Evolutionary conservation across 2,888 invertebrate genomes (phyloP), one percentile per base, ranked within the genome.

Genomic region (Plagodis dolabraria): DNA sequence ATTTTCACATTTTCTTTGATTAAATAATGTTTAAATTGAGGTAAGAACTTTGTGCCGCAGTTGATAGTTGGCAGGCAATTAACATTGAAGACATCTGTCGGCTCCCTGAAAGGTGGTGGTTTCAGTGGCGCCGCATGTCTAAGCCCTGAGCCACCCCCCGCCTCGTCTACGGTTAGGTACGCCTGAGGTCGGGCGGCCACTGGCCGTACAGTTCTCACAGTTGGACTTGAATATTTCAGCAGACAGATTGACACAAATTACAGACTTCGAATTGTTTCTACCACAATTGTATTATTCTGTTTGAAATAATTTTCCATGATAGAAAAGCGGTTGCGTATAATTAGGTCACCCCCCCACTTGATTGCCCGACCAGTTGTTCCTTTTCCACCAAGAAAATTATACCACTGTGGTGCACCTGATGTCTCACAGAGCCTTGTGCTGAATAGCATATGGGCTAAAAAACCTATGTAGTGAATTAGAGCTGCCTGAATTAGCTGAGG

Each of bases 191-290:
- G 76, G 74, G 69, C 79, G 77, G 80, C 74, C 65, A 74, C 74
- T 70, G 75, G 72, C 76, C 69, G 74, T 58, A 72, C 73, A 65
- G 76, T 88, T 88, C 89, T 77, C 87, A 89, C 77, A 70, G 73
- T 71, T 67, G 68, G 69, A 68, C 69, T 78, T 91, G 85, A 91
- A 92, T 90, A 91, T 89, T 92, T 88, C 70, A 92, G 80, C 77
- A 82, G 79, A 70, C 65, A 64, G 71, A 76, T 75, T 76, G 76
- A 68, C 76, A 77, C 76, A 90, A 92, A 92, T 92, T 87, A 92
- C 81, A 87, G 88, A 80, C 82, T 83, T 79, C 70, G 69, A 69
- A 71, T 75, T 70, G 63, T 67, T 72, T 71, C 73, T 80, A 77
- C 73, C 64, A 76, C 82, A 86, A 89, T 88, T 22, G 22, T 22